Evolutionary conservation across 2,113 vertebrate species (phyloP).

Genomic region (Scortum barcoo): DNA sequence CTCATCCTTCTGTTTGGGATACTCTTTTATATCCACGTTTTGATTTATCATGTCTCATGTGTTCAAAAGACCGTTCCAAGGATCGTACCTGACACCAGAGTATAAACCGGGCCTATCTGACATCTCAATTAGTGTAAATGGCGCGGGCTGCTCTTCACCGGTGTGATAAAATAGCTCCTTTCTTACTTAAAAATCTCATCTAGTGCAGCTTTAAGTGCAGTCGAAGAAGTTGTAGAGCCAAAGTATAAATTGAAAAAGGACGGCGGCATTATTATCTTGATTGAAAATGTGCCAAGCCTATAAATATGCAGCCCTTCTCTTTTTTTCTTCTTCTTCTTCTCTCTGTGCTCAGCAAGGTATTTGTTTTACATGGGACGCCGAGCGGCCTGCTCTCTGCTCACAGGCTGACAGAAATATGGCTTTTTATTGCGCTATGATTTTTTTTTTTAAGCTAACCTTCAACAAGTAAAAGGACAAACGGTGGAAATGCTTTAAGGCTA

Average conservation of each 20-base stretch:
- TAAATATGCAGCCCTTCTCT: slow-evolving; percentile 25
- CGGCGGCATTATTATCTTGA: slow-evolving; percentile 44
- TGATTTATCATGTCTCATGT: neutral
- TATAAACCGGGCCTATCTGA: slow-evolving; percentile 14
- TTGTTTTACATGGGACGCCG: slow-evolving; percentile 23
- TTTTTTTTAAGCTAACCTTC: slow-evolving; percentile 44
- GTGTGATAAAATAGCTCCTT: slow-evolving; percentile 8
- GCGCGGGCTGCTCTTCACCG: neutral
- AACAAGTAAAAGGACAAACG: slow-evolving; percentile 29
- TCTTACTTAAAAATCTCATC: slow-evolving; percentile 12
- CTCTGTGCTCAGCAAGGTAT: slow-evolving; percentile 7
- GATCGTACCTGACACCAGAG: neutral
- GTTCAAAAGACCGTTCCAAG: neutral
- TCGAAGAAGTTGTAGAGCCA: neutral
- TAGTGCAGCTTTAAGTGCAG: slow-evolving; percentile 1
- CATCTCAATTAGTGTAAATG: neutral
- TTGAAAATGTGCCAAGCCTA: slow-evolving; percentile 24
- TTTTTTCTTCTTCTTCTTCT: no score
- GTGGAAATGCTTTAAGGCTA: neutral
- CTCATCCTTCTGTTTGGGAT: neutral
- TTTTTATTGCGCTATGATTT: slow-evolving; percentile 25
- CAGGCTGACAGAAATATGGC: slow-evolving; percentile 39
- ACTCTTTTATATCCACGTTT: neutral
- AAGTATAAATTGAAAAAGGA: slow-evolving; percentile 21
- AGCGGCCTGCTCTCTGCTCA: slow-evolving; percentile 29